Evolutionary conservation across 2,113 vertebrate species (phyloP).

Genomic region (Gallinago media): DNA sequence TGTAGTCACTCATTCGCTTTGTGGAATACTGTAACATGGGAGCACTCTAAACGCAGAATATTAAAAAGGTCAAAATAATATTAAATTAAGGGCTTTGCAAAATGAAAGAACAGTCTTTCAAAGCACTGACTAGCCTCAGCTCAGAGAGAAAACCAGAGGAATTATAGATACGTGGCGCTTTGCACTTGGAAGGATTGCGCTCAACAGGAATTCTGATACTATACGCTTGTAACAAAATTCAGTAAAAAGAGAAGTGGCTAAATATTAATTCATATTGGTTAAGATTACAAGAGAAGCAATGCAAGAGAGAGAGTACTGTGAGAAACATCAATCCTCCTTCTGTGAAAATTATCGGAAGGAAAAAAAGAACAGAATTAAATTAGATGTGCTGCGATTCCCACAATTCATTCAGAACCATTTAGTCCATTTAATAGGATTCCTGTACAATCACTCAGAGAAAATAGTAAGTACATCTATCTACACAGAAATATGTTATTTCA

Average conservation of each 20-base stretch:
- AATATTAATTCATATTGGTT: conserved; percentile 34
- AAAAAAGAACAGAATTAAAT: not conserved
- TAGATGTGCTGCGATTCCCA: not conserved
- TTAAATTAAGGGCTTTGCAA: conserved; percentile 36
- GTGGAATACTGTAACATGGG: conserved; percentile 5
- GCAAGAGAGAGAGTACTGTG: not conserved
- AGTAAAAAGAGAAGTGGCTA: conserved; percentile 14
- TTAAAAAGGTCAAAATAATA: conserved; percentile 66
- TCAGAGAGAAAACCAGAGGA: not conserved
- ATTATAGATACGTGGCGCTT: not conserved
- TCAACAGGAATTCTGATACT: not conserved
- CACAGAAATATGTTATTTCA: not conserved
- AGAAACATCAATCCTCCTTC: not conserved
- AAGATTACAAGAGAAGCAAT: conserved; percentile 22
- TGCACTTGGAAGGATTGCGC: not conserved
- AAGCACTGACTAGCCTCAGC: not conserved
- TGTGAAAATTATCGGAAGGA: not conserved
- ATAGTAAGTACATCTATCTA: not conserved
- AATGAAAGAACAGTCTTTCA: conserved; percentile 1
- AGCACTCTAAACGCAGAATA: conserved; percentile 60
- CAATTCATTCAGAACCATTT: not conserved
- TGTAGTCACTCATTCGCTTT: conserved; percentile 5
- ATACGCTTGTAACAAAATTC: not conserved
- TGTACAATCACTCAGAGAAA: not conserved
- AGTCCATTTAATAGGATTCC: not conserved